Evolutionary conservation across 2,113 vertebrate species (phyloP), one percentile per base, ranked within the genome.

Genomic region (Podilymbus podiceps): DNA sequence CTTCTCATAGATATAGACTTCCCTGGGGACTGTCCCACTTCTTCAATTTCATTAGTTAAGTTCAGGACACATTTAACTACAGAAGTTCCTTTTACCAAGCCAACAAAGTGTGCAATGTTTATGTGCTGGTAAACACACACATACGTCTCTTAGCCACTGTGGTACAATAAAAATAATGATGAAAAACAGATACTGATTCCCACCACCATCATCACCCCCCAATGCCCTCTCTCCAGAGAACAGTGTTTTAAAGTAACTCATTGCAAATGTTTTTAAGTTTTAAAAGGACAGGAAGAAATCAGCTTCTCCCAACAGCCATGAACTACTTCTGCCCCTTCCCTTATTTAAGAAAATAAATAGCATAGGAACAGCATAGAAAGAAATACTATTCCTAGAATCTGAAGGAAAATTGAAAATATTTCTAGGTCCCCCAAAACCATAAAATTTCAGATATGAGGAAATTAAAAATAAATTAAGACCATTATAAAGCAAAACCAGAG

Each of bases 111-210:
- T 5, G 1, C 3, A 53, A 28, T 3, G 3, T 47, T 80, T 42
- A 66, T 16, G 33, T 31, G 13, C 33, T 33, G 15, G 12, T 38
- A 44, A 89, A 52, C 4, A 35, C 4, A 2, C 22, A 31, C 22
- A 6, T 0, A 3, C 2, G 4, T 38, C 63, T 59, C 42, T 58
- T 9, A 44, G 47, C 2, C 17, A 92, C 6, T 5, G 5, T 18
- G 7, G 25, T 20, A 76, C 35, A 59, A 53, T 8, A 59, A 31
- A 3, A 30, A 14, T 1, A 33, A 38, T 0, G 3, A 76, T 31
- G 23, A 73, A 88, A 66, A 74, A 0, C 35, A 79, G 23, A 49
- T 4, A n/a, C 15, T 33, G 24, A 46, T 50, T 52, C 49, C 40
- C 9, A 56, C 2, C 3, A 4, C 7, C 38, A 42, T 12, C 42